These are phyloP conservation scores for Urosaurus nigricauda DNA, from an alignment of 2,797 vertebrate genomes.

Conservation along the genomic window DNA sequence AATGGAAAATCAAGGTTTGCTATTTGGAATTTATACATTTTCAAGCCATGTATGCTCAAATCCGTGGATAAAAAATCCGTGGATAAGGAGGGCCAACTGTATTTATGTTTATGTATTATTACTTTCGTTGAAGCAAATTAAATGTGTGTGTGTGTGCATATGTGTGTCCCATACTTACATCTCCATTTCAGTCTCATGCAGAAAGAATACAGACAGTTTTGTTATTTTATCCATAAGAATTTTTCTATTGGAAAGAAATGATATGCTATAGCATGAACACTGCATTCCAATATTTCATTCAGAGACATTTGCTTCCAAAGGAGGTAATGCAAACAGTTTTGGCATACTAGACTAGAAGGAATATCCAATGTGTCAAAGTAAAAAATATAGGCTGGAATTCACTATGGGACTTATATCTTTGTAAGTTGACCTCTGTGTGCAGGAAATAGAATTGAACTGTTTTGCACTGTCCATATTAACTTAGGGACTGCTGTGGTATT, in stretches of 20 bases:
- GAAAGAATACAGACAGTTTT: background rate
- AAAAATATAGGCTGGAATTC: background rate
- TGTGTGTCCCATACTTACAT: background rate
- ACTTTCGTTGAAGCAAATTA: background rate
- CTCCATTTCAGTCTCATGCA: background rate
- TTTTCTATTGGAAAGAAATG: background rate
- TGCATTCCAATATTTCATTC: accelerated
- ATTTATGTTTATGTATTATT: background rate
- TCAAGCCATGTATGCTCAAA: too few relatives aligned
- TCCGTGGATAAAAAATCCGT: too few relatives aligned
- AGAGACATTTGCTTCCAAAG: background rate
- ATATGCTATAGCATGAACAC: background rate
- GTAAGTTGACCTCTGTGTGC: too few relatives aligned
- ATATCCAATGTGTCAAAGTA: background rate
- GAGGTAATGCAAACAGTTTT: background rate
- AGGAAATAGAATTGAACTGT: too few relatives aligned
- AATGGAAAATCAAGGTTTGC: too few relatives aligned
- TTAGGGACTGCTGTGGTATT: background rate
- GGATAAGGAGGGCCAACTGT: too few relatives aligned
- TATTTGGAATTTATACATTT: too few relatives aligned
- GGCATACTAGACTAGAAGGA: background rate
- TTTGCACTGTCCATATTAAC: too few relatives aligned
- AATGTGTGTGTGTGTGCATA: too few relatives aligned
- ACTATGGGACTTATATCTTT: too few relatives aligned
- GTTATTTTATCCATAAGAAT: background rate